Evolutionary conservation across 2,888 invertebrate species (phyloP).

Genomic region (Caenorhabditis sp.): DNA sequence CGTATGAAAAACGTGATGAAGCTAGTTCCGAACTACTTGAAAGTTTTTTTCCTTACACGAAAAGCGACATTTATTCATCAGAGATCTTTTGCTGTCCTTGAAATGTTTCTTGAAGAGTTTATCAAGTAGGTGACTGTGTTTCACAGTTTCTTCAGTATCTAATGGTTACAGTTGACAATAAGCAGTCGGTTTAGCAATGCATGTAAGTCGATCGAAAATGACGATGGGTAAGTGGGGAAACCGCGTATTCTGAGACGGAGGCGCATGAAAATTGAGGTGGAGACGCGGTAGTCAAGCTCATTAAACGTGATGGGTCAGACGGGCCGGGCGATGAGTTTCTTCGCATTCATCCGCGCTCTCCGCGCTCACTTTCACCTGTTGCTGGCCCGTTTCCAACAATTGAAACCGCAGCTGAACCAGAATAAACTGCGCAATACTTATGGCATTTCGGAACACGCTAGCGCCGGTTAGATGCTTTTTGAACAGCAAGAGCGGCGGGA

Average conservation of each 20-base stretch:
- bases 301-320: slow-evolving; percentile 53
- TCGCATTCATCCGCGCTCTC: slow-evolving; percentile 47
- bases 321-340: slow-evolving; percentile 36
- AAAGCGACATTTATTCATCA: slow-evolving; percentile 48
- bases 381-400: slow-evolving; percentile 55
- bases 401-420: slow-evolving; percentile 54
- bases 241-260: slow-evolving; percentile 14
- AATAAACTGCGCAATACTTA: slow-evolving; percentile 50
- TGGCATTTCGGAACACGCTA: slow-evolving; percentile 24
- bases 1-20: slow-evolving; percentile 32
- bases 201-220: slow-evolving; percentile 7
- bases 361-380: slow-evolving; percentile 48
- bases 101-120: slow-evolving; percentile 53
- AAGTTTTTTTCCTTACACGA: slow-evolving; percentile 46
- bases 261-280: slow-evolving; percentile 26
- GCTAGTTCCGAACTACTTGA: slow-evolving; percentile 60
- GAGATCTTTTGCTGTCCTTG: slow-evolving; percentile 57
- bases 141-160: not conserved
- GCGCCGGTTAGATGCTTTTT: slow-evolving; percentile 54
- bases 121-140: slow-evolving; percentile 47
- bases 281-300: slow-evolving; percentile 49
- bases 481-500: slow-evolving; percentile 22
- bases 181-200: slow-evolving; percentile 10
- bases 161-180: slow-evolving; percentile 9
- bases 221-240: slow-evolving; percentile 10